Conservation (phyloP, 2,797 vertebrate species). For the Lepus oiostolus region DNA sequence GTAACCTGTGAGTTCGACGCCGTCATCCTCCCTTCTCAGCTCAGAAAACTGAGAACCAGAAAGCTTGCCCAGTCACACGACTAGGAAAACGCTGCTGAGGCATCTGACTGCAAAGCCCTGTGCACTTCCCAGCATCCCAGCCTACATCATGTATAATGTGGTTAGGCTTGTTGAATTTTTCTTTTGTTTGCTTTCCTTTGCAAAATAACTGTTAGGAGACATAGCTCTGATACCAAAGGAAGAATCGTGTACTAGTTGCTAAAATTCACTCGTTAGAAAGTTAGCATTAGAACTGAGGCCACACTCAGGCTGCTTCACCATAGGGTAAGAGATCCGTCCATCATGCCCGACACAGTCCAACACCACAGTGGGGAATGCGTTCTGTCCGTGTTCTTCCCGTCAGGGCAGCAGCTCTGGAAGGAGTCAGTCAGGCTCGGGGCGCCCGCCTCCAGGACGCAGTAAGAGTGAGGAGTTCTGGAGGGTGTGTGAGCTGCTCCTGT, state of each 20-base stretch:
- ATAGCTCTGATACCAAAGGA: background rate
- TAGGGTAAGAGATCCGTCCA: background rate
- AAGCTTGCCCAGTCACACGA: background rate
- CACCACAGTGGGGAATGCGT: background rate
- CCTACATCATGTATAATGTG: background rate
- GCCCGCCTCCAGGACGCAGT: conserved; percentile 1
- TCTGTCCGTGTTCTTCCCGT: conserved; percentile 7
- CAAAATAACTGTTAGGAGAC: background rate
- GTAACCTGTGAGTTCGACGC: background rate
- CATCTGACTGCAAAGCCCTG: background rate
- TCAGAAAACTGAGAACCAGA: conserved; percentile 28
- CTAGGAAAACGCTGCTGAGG: background rate
- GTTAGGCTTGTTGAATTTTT: background rate
- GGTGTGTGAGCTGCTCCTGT: background rate
- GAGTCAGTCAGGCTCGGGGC: conserved; percentile 50
- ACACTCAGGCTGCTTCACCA: background rate
- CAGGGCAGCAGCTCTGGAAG: background rate
- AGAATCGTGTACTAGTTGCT: background rate
- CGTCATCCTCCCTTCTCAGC: background rate
- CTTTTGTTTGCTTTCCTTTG: background rate
- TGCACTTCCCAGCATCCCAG: background rate
- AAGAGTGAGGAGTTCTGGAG: conserved; percentile 21
- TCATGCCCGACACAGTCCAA: background rate
- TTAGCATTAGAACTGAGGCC: conserved; percentile 21
- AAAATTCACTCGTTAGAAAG: conserved; percentile 44